phyloP scores from a whole-genome alignment of 2,113 vertebrate genomes.

The Forbesichthys papilliferus region DNA sequence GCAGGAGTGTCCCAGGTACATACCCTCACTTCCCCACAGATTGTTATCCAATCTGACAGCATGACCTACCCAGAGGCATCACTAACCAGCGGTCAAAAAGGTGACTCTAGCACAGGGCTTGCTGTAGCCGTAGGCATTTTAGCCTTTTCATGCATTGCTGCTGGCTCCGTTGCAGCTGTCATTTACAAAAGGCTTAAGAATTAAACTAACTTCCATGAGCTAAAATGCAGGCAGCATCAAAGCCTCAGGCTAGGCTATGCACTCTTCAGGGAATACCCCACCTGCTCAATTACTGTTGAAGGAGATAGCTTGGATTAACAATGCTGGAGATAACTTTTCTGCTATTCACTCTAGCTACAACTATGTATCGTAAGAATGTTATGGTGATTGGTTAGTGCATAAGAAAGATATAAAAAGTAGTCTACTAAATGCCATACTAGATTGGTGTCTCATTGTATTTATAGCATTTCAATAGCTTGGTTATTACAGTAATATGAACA shows the following conservation, averaged over 20 bases:
- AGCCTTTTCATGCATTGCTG: slow-evolving; percentile 54
- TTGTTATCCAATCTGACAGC: slow-evolving; percentile 60
- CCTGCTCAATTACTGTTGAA: slow-evolving; percentile 33
- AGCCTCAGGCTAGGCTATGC: slow-evolving; percentile 7
- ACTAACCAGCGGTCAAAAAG: not conserved
- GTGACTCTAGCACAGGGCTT: slow-evolving; percentile 49
- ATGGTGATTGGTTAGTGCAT: slow-evolving; percentile 17
- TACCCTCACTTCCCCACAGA: slow-evolving; percentile 66
- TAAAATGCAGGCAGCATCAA: slow-evolving; percentile 5
- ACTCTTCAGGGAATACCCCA: not conserved
- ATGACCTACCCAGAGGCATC: slow-evolving; percentile 37
- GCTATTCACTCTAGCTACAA: slow-evolving; percentile 22
- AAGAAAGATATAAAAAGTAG: slow-evolving; percentile 2
- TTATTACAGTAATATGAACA: no score
- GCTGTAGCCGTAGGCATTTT: slow-evolving; percentile 70
- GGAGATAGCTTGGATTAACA: slow-evolving; percentile 23
- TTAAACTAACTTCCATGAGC: slow-evolving; percentile 16
- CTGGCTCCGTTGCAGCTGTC: slow-evolving; percentile 52
- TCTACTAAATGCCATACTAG: no score
- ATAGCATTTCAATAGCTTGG: no score
- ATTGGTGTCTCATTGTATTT: no score
- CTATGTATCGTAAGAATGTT: slow-evolving; percentile 7
- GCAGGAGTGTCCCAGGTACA: slow-evolving; percentile 34
- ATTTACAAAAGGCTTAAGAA: slow-evolving; percentile 64
- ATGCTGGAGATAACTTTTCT: slow-evolving; percentile 16